These are phyloP conservation scores for Pangasianodon gigas DNA, from an alignment of 2,113 vertebrate genomes.

Conservation along the genomic window DNA sequence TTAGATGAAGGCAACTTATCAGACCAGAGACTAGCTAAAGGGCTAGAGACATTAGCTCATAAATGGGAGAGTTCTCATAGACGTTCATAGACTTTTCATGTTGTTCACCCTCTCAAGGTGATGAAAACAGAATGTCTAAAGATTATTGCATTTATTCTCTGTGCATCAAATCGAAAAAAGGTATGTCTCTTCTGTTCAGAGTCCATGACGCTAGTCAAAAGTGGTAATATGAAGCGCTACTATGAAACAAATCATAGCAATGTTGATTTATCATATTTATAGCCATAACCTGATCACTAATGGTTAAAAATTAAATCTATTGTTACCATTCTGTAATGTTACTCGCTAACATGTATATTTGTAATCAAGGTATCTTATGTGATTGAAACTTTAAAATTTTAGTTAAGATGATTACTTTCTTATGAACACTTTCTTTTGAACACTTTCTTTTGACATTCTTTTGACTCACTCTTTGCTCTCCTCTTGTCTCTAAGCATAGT, in stretches of 20 bases:
- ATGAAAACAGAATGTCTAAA: neutral
- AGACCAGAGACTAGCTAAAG: neutral
- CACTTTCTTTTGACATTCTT: neutral
- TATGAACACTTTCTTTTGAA: neutral
- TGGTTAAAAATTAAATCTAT: neutral
- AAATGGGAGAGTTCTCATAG: neutral
- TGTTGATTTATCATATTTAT: neutral
- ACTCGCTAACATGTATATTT: neutral
- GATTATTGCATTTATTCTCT: neutral
- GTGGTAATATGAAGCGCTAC: neutral
- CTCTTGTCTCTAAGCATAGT: neutral
- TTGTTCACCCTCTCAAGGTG: neutral
- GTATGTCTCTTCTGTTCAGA: neutral
- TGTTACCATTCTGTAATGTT: neutral
- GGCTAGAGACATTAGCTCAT: neutral
- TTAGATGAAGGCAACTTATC: neutral
- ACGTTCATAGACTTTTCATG: neutral
- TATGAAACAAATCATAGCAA: neutral
- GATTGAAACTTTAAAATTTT: neutral
- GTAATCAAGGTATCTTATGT: neutral
- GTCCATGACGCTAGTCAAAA: neutral
- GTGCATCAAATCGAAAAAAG: neutral
- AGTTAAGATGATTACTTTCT: neutral
- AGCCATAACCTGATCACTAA: neutral
- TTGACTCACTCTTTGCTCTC: neutral